Evolutionary conservation across 1,140 invertebrate genomes (phyloP).

Genomic region (Achroia grisella): DNA sequence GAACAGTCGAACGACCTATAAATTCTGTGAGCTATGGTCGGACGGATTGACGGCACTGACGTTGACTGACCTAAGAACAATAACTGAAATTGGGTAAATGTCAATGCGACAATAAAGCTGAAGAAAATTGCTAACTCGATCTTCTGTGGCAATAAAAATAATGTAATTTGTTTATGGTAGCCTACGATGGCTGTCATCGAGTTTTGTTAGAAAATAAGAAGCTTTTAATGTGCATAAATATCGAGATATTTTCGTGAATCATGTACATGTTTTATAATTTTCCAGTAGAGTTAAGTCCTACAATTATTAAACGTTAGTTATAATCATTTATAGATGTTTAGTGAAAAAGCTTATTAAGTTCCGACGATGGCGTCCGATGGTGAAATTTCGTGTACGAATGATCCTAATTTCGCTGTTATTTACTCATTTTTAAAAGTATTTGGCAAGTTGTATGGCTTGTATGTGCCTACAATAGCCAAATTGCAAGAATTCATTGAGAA

Average conservation of each 20-base stretch:
- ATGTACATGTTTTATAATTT: conserved; percentile 71
- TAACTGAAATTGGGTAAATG: no score
- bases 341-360: conserved; percentile 60
- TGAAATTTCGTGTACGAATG: conserved; percentile 90
- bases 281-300: conserved; percentile 60
- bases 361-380: conserved; percentile 88
- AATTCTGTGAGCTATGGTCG: no score
- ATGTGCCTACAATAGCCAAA: conserved; percentile 83
- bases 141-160: conserved; percentile 14
- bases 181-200: conserved; percentile 65
- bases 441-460: conserved; percentile 84
- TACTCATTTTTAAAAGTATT: conserved; percentile 95
- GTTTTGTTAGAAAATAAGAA: conserved; percentile 63
- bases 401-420: conserved; percentile 96
- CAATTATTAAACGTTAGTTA: conserved; percentile 51
- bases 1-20: no score
- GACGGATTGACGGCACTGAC: no score
- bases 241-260: conserved; percentile 70
- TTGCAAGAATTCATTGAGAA: conserved; percentile 92
- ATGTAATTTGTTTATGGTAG: conserved; percentile 40
- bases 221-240: conserved; percentile 53
- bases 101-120: no score
- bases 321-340: conserved; percentile 52
- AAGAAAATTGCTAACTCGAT: no score
- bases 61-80: no score